Evolutionary conservation across 2,113 vertebrate genomes (phyloP).

Genomic region (Mus spicilegus): DNA sequence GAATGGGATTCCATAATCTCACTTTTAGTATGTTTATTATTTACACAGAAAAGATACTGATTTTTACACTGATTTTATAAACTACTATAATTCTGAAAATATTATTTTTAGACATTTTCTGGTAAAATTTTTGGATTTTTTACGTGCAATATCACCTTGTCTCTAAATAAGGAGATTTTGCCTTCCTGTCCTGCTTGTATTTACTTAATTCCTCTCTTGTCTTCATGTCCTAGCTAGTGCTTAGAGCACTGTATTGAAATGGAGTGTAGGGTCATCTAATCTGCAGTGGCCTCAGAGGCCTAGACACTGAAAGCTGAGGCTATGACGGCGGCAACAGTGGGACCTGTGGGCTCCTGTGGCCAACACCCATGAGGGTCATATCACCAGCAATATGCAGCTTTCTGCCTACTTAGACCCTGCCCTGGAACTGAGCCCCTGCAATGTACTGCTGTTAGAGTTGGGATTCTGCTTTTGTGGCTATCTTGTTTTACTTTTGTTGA

Average conservation of each 20-base stretch:
- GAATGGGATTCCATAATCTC: not conserved
- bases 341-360: conserved; percentile 79
- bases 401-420: conserved; percentile 86
- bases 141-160: not conserved
- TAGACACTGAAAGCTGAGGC: not conserved
- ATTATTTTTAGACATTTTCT: not conserved
- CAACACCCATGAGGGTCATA: conserved; percentile 88
- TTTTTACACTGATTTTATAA: not conserved
- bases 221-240: not conserved
- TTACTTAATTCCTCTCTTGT: not conserved
- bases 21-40: not conserved
- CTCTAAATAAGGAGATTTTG: not conserved
- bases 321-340: conserved; percentile 24
- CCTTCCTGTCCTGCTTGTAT: not conserved
- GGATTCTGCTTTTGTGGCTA: too few relatives aligned
- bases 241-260: not conserved
- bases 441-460: conserved; percentile 88
- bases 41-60: not conserved
- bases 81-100: not conserved
- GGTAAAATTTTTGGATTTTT: not conserved
- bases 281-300: not conserved
- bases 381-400: conserved; percentile 87
- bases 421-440: conserved; percentile 87
- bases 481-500: too few relatives aligned
- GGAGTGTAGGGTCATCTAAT: conserved; percentile 68